A percentile compares a stretch with the other conserved stretches of the same genome.
Evolutionary conservation across 2,888 invertebrate species (phyloP).

Genomic region (Neoitamus cyanurus): DNA sequence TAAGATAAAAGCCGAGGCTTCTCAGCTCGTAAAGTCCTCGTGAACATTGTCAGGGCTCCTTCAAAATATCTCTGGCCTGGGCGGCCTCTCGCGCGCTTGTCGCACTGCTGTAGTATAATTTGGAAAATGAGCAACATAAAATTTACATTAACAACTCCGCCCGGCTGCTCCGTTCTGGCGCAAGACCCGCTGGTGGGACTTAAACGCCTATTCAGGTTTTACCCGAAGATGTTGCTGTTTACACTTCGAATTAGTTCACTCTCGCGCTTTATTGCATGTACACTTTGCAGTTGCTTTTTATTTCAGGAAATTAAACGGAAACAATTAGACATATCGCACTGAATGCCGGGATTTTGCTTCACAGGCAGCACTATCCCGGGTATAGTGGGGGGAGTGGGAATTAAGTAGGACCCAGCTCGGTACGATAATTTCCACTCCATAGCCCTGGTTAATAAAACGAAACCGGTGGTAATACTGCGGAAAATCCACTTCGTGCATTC

Average conservation of each 20-base stretch:
- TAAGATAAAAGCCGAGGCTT: slow-evolving; percentile 52
- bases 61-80: slow-evolving; percentile 14
- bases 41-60: slow-evolving; percentile 44
- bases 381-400: neutral
- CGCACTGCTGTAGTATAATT: slow-evolving; percentile 50
- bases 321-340: neutral
- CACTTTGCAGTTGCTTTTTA: neutral
- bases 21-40: slow-evolving; percentile 51
- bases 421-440: neutral
- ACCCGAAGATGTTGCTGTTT: slow-evolving; percentile 11
- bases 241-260: slow-evolving; percentile 41
- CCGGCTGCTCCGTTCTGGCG: neutral
- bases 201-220: slow-evolving; percentile 24
- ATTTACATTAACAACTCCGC: slow-evolving; percentile 51
- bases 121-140: slow-evolving; percentile 51
- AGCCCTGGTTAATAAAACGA: neutral
- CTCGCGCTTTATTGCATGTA: slow-evolving; percentile 9
- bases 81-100: slow-evolving; percentile 2
- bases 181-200: neutral
- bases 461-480: neutral
- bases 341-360: neutral
- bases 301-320: neutral
- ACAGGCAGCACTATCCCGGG: neutral
- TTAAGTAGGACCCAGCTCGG: neutral
- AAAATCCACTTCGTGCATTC: neutral